Evolutionary conservation across 2,797 vertebrate species (phyloP), one percentile per base, ranked within the genome.

Genomic region (Scolopax rusticola): DNA sequence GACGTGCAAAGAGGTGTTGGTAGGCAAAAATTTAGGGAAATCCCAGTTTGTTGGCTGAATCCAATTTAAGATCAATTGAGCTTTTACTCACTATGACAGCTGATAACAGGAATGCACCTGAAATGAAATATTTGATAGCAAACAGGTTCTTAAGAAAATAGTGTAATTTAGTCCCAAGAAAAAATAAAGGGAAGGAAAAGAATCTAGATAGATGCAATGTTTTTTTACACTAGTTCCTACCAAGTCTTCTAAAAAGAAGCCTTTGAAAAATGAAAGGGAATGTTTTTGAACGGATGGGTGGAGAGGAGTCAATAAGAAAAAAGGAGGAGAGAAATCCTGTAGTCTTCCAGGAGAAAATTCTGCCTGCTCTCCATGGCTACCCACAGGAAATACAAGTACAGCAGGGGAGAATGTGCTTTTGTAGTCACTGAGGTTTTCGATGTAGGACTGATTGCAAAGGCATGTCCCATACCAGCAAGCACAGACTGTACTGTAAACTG

Each of bases 401-500:
- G 41, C 61, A 76, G 19, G 8, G 56, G 33, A 90, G 56, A 94
- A 78, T 2, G 23, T 53, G 38, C 28, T 38, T 85, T 84, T 90
- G 54, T 67, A 89, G n/a, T 90, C 78, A 57, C 32, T 90, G 84
- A 83, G 75, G 28, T 80, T 96, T 95, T 54, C 1, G 0, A 20
- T 59, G 57, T 5, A 75, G 33, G 36, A 40, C 79, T 87, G 85
- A 36, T 71, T 89, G 92, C 63, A 88, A 83, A 95, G 41, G 33
- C 83, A 79, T 71, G 89, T 96, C 77, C 90, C 74, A 87, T 53
- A 63, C 14, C 57, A 70, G 61, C 51, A 87, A 97, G 95, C 88
- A 97, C 96, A 93, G 59, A 68, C 51, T 94, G 94, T 95, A 89
- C 92, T 92, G 56, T 65, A 85, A 96, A 93, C 92, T 90, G 75